Base-by-base conservation (phyloP, 2,888 invertebrate species). In the Mylabris sibirica region DNA sequence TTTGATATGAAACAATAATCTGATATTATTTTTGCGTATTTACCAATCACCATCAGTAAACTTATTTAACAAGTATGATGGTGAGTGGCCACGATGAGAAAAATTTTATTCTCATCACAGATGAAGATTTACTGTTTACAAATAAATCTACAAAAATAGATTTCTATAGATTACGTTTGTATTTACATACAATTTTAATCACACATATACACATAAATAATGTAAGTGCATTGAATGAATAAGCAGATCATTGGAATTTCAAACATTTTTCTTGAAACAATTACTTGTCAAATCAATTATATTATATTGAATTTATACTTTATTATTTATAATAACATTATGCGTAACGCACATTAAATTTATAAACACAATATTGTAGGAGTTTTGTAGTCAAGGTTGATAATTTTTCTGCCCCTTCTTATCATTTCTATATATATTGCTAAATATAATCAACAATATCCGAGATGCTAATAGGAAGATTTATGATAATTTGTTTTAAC, bases 351-450 rank as follows among this genome's bases (percentile, higher is more conserved):
- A 57, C 24, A 24, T 57, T 24, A 57, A 57, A 22, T 57, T 22
- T 11, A 57, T 22, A 57, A 57, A 57, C 0, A 49, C 17, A 17
- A 44, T 14, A 38, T 20, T 70, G 67, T 67, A 67, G 70, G 67
- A 65, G 70, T 61, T 49, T 2, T n/a, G 22, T 64, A 71, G 68
- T 68, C 71, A 71, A 71, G 71, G 71, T 66, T 71, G 66, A 34
- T 30, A 59, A 59, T 60, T 67, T 49, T 70, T 67, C 65, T 65
- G 41, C 20, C 49, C n/a, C 49, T 2, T 20, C 49, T 49, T 20
- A 24, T 57, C 24, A 57, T 57, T 24, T 24, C 11, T 24, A 49
- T 24, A 53, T 24, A 53, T 11, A 22, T 57, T 24, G 20, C 57
- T 24, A 57, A 24, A 22, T 57, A 20, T 57, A 57, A 57, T 57